These are phyloP conservation scores for Sericinus montela DNA, from an alignment of 2,888 invertebrate genomes.

Conservation along the genomic window DNA sequence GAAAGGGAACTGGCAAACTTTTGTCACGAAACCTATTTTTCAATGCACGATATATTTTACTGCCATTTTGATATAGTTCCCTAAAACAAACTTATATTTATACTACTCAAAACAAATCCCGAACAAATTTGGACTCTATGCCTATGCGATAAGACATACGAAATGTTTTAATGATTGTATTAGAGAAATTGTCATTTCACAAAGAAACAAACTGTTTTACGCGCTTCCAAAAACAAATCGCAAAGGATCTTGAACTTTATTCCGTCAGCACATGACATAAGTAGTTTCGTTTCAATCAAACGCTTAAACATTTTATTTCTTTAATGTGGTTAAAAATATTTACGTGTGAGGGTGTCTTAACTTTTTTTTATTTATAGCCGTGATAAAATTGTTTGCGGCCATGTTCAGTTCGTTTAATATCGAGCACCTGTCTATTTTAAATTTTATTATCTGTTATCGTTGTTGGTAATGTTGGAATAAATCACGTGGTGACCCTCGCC, in stretches of 20 bases:
- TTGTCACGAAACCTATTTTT: slow-evolving; percentile 63
- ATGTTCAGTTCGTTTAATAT: slow-evolving; percentile 55
- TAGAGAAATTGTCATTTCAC: slow-evolving; percentile 18
- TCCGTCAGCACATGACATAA: slow-evolving; percentile 23
- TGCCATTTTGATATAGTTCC: slow-evolving; percentile 49
- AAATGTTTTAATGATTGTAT: slow-evolving; percentile 16
- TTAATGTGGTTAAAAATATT: slow-evolving; percentile 54
- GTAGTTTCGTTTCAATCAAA: slow-evolving; percentile 23
- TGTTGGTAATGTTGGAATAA: slow-evolving; percentile 34
- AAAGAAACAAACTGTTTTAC: slow-evolving; percentile 18
- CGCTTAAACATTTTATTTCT: slow-evolving; percentile 36
- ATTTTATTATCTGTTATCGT: slow-evolving; percentile 45
- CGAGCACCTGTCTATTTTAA: slow-evolving; percentile 60
- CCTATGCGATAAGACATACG: slow-evolving; percentile 10
- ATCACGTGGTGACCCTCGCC: slow-evolving; percentile 20
- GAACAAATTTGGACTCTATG: slow-evolving; percentile 7
- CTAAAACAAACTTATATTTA: slow-evolving; percentile 3
- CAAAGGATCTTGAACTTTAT: slow-evolving; percentile 34
- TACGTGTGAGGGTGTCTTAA: slow-evolving; percentile 45
- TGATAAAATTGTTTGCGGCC: slow-evolving; percentile 75
- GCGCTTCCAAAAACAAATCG: slow-evolving; percentile 3
- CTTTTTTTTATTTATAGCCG: slow-evolving; percentile 65
- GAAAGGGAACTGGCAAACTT: slow-evolving; percentile 55
- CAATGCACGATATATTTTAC: slow-evolving; percentile 72
- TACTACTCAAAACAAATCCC: slow-evolving; percentile 12